These are phyloP conservation scores for Hormaphis cornu DNA, from an alignment of 1,140 invertebrate species.

Conservation along the genomic window DNA sequence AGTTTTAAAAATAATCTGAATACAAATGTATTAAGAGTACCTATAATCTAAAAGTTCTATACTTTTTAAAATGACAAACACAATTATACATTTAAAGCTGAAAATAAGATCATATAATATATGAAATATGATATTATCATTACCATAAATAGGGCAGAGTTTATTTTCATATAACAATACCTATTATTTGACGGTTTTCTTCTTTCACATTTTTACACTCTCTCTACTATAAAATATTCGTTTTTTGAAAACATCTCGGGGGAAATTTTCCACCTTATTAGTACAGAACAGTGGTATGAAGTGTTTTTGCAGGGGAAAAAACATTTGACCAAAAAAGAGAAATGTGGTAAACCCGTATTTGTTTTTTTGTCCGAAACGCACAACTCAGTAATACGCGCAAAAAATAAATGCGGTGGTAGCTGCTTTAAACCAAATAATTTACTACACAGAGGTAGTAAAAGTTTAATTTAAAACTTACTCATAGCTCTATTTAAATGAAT, in stretches of 20 bases:
- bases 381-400: background rate
- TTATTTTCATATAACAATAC: background rate
- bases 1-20: no score
- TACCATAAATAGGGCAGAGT: background rate
- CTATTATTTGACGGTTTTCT: no score
- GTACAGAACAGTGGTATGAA: background rate
- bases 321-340: background rate
- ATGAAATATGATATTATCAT: no score
- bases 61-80: no score
- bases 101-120: no score
- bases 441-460: background rate
- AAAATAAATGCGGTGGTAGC: background rate
- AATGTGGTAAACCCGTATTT: background rate
- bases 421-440: background rate
- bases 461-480: background rate
- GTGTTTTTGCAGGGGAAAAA: background rate
- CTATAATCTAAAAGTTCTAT: no score
- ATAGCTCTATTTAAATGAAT: background rate
- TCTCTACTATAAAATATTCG: background rate
- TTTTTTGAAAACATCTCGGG: background rate
- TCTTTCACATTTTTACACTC: background rate
- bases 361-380: background rate
- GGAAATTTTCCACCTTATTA: slow-evolving; percentile 1
- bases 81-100: no score
- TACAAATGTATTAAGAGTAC: no score